Evolutionary conservation across 2,888 invertebrate species (phyloP), one percentile per base, ranked within the genome.

Genomic region (Strigamia crassipes): DNA sequence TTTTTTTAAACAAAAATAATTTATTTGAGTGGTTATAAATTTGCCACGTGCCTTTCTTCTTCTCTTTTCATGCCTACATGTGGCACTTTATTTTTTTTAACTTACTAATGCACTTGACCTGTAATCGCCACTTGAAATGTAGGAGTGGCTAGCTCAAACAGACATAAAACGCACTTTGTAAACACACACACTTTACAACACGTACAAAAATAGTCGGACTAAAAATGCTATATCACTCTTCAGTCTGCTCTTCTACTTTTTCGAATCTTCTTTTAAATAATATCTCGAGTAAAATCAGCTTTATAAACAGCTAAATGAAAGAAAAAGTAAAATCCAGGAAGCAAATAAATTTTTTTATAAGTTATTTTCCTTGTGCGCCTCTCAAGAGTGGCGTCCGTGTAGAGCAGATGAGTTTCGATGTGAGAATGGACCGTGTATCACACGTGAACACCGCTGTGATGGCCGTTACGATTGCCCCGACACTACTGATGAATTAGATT

Each of bases 391-490:
- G 83, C 79, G 82, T 61, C 78, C 83, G 42, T 83, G 83, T 79
- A 42, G 41, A 41, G 41, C 51, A 41, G 81, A 81, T 27, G 82
- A 83, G 81, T 83, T 83, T 83, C 83, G 83, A 34, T 83, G 83
- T 78, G 83, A 83, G 51, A 83, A 83, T 77, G 83, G 83, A 38
- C 83, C 83, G 18, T 83, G 83, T 79, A 79, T 83, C 82, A 78
- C 77, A 41, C 66, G 66, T 31, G 80, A 80, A 18, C 78, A 80
- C 6, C 82, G 83, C 12, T 86, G 89, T 85, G 87, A 89, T 85
- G 84, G 85, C 31, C 83, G 84, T 34, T 83, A 84, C 41, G 88
- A 89, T 84, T 89, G 87, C 83, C 81, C 83, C 6, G 87, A 87
- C 83, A 85, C 85, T 10, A 83, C 84, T 80, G 85, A 84, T 77